Base-by-base conservation (phyloP, 2,888 invertebrate genomes). In the Caenorhabditis sp. region DNA sequence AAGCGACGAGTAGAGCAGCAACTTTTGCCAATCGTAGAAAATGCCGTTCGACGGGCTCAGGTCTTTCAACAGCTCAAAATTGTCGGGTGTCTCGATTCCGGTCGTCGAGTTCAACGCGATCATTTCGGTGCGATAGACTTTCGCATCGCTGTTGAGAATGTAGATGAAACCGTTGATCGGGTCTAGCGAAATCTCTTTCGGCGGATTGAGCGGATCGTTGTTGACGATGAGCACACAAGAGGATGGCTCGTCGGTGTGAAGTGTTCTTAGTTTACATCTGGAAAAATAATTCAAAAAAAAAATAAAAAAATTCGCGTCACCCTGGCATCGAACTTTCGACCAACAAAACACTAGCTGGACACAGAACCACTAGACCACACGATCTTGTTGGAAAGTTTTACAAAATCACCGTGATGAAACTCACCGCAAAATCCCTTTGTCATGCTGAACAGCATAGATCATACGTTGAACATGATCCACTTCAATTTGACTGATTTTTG, bases 161-260 rank as follows among this genome's bases (percentile, higher is more conserved):
- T 85, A 85, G 8, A 84, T 58, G 65, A 75, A 81, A 81, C 85
- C 85, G 63, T 85, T 84, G 37, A 80, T 78, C 0, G 77, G 66
- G 67, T 85, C 85, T 10, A 84, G 57, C 10, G 77, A 76, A n/a
- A 84, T 72, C 53, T 84, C 79, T 37, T 76, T 70, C n/a, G 83
- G 78, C 4, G 82, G 71, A 43, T 80, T 81, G 43, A 78, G 17
- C 0, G 71, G 62, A 55, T 79, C 76, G 49, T 63, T 59, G 53
- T 70, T 68, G 2, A 74, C 62, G 36, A 69, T 67, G 1, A 76
- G 57, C 12, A 70, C 68, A 64, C 79, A 79, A 19, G 27, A 64
- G n/a, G 69, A 62, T 19, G 31, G 55, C 50, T 75, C 77, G 50
- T 75, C 70, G 19, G 60, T 58, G 19, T 63, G 59, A 58, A 66